Evolutionary conservation across 2,113 vertebrate species (phyloP), one percentile per base, ranked within the genome.

Genomic region (Atrichornis clamosus): DNA sequence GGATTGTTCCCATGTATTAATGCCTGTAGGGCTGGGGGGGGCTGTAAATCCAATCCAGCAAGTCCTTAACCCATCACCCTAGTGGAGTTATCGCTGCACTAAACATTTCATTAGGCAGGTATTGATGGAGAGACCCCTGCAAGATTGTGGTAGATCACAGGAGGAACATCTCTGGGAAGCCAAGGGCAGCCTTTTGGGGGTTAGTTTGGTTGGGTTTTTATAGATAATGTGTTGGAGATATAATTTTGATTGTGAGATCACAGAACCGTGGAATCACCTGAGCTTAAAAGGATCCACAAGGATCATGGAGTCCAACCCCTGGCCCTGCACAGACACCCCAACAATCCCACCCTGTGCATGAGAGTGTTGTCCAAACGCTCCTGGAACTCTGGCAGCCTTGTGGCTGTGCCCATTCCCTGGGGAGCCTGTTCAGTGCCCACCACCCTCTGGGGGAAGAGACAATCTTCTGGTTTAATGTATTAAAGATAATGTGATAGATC

Each of bases 361-460:
- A 11, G 1, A 37, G 32, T 2, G 0, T 0, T 53, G 13, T 7
- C 28, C 72, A 35, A 49, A 22, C 0, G 4, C 32, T 58, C 46
- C 39, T 41, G n/a, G 28, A n/a, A 33, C 27, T 67, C 68, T 67
- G 58, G 9, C 20, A 72, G 30, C 13, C 49, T 30, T 2, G 2
- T 11, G 44, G 32, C 14, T 1, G 10, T 10, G 35, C 4, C 32
- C 39, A 39, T 39, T 13, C 27, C 19, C 46, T 82, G 53, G 23
- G 19, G 46, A 46, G 10, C 28, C 44, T 46, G 46, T 13, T 24
- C 69, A 74, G 33, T 30, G 39, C 46, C 55, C 14, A 32, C 37
- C 30, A 64, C 21, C 39, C 14, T 75, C 20, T 18, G 21, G 39
- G 11, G 14, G 24, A n/a, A 68, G 20, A 11, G 13, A 7, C 13